Percentiles rank a stretch among this genome's conserved stretches.
Evolutionary conservation across 2,797 vertebrate genomes (phyloP).

Genomic region (Pachyuromys duprasi): DNA sequence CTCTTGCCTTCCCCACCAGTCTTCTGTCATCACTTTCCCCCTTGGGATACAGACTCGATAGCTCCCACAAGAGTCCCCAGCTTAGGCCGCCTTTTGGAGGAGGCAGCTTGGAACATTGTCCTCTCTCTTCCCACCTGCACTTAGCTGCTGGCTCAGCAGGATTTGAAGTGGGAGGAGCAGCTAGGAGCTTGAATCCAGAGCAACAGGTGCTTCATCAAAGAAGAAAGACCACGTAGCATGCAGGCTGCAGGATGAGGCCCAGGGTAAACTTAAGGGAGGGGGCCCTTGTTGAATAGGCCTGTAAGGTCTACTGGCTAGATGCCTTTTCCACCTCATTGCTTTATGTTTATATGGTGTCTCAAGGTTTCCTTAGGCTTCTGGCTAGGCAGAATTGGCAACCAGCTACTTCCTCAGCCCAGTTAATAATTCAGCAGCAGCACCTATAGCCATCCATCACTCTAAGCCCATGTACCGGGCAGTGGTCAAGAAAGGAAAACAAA

Average conservation of each 20-base stretch:
- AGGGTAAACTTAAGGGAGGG: background rate
- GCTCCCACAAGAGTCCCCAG: background rate
- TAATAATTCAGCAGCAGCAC: conserved; percentile 71
- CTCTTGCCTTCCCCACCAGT: too few species aligned
- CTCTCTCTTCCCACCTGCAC: rapidly evolving
- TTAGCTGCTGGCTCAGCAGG: background rate
- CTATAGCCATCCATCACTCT: conserved; percentile 52
- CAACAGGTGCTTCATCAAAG: background rate
- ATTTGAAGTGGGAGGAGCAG: background rate
- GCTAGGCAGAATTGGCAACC: conserved; percentile 55
- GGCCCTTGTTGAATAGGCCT: background rate
- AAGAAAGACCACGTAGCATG: background rate
- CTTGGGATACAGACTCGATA: background rate
- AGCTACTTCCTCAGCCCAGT: conserved; percentile 48
- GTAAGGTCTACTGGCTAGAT: background rate
- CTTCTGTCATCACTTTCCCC: background rate
- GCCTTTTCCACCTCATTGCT: background rate
- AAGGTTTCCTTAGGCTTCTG: background rate
- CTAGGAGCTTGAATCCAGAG: background rate
- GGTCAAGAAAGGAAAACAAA: conserved; percentile 69
- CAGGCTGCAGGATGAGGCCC: rapidly evolving
- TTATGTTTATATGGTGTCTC: conserved; percentile 26
- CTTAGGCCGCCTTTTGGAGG: background rate
- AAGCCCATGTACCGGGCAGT: background rate
- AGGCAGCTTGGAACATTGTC: background rate